These are phyloP conservation scores for Theonella swinhoei DNA, from an alignment of 37 sponge, comb jelly and placozoan genomes.

Conservation along the genomic window DNA sequence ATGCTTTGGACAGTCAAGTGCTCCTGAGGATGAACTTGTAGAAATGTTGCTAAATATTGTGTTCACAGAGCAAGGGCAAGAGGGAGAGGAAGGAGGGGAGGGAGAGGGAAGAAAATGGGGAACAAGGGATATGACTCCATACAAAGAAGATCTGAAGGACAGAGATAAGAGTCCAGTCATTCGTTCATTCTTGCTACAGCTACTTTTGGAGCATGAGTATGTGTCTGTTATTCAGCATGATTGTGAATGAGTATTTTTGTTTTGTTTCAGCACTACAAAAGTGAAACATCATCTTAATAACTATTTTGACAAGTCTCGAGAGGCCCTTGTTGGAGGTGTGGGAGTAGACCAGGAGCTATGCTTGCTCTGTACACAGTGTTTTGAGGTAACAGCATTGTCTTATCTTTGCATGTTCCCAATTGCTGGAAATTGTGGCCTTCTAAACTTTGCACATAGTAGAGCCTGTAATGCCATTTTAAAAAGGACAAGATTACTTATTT, in stretches of 20 bases:
- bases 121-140: conserved; percentile 54
- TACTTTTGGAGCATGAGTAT: conserved; percentile 60
- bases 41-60: conserved; percentile 51
- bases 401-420: neutral
- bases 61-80: conserved; percentile 20
- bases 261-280: conserved; percentile 13
- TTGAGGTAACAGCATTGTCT: conserved; percentile 36
- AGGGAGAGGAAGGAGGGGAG: neutral
- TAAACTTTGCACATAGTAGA: too few species aligned
- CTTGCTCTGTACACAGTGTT: conserved; percentile 49
- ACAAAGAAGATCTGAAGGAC: neutral
- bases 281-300: conserved; percentile 43
- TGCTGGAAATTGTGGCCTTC: neutral
- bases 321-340: neutral
- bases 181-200: conserved; percentile 64
- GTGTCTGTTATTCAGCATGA: neutral
- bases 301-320: conserved; percentile 39
- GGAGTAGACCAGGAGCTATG: conserved; percentile 38
- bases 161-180: conserved; percentile 53
- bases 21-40: conserved; percentile 63
- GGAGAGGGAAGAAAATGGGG: neutral
- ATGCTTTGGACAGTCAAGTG: conserved; percentile 64
- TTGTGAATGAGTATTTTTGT: neutral
- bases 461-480: too few species aligned
- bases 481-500: too few species aligned